A percentile compares a stretch with the other conserved stretches of the same genome.
Evolutionary conservation across 2,797 vertebrate genomes (phyloP).

Genomic region (Masticophis lateralis): DNA sequence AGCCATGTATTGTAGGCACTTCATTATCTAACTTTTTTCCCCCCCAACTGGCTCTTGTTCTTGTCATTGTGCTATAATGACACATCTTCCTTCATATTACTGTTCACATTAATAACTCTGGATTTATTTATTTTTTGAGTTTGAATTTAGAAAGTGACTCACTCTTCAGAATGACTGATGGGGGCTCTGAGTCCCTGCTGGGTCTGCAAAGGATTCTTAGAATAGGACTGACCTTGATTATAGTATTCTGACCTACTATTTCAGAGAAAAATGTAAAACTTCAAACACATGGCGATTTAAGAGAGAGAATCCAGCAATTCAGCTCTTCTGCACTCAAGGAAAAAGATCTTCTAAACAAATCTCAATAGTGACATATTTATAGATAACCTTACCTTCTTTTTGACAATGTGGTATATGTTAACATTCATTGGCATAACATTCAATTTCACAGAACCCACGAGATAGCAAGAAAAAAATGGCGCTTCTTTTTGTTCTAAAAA

Average conservation of each 20-base stretch:
- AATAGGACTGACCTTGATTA: conserved; percentile 29
- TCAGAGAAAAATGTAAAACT: conserved; percentile 44
- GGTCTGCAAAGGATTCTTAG: conserved; percentile 1
- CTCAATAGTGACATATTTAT: conserved; percentile 26
- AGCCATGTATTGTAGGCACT: neutral
- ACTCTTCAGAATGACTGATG: conserved; percentile 15
- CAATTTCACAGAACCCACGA: neutral
- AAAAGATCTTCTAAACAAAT: conserved; percentile 32
- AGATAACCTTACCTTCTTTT: neutral
- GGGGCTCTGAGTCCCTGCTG: conserved; percentile 8
- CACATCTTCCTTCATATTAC: neutral
- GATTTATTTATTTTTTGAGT: neutral
- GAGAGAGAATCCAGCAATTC: conserved; percentile 44
- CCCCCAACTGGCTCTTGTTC: neutral
- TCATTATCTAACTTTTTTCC: neutral
- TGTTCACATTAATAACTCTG: conserved; percentile 13
- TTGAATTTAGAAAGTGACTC: conserved; percentile 26
- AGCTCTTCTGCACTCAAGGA: conserved; percentile 34
- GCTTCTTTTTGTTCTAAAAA: neutral
- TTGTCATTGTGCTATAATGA: neutral
- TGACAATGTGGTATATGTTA: neutral
- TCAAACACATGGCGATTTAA: conserved; percentile 34
- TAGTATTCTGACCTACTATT: conserved; percentile 44
- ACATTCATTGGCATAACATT: neutral
- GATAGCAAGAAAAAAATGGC: neutral